Evolutionary conservation across 2,797 vertebrate genomes (phyloP), one percentile per base, ranked within the genome.

Genomic region (Enteromius unitaeniatus): DNA sequence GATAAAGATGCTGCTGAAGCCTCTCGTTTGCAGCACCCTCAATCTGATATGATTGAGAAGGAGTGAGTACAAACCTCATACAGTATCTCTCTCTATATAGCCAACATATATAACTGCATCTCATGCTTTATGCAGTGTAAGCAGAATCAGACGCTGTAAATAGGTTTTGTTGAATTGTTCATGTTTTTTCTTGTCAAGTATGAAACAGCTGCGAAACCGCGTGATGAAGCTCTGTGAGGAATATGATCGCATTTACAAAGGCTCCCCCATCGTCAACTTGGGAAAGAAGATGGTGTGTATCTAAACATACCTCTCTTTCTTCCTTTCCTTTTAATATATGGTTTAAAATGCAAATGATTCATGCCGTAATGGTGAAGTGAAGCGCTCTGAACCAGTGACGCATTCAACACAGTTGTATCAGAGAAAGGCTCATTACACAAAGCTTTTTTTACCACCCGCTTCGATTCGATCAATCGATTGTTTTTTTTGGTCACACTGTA

Each of bases 11-110:
- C 96, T 0, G 78, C 91, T 2, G 89, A 96, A 0, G 95, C 97
- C 81, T 93, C 92, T 42, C 96, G 95, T 73, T 96, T 98, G 86
- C 93, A 94, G 85, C 98, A 99, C 40, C 98, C 98, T 0, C 97
- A 99, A 93, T 96, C 96, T 3, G 97, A 97, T 91, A 99, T 99
- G 98, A 99, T 99, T 2, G 91, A 95, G 0, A 96, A 98, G 78
- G 98, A 99, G 98, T 99, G 91, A 92, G 96, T 62, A 28, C 13
- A 62, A 62, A 62, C 60, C 60, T 62, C 14, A 15, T 11, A 37
- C 37, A 40, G 37, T 40, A 58, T 9, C n/a, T 4, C 55, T 58
- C 3, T 96, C 17, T 21, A 23, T 28, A 7, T 21, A n/a, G 15
- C 6, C 2, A 2, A 45, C 40, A 65, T 62, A 31, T 19, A 15